These are phyloP conservation scores for Meta bourneti DNA, from an alignment of 2,888 invertebrate genomes.

Conservation along the genomic window DNA sequence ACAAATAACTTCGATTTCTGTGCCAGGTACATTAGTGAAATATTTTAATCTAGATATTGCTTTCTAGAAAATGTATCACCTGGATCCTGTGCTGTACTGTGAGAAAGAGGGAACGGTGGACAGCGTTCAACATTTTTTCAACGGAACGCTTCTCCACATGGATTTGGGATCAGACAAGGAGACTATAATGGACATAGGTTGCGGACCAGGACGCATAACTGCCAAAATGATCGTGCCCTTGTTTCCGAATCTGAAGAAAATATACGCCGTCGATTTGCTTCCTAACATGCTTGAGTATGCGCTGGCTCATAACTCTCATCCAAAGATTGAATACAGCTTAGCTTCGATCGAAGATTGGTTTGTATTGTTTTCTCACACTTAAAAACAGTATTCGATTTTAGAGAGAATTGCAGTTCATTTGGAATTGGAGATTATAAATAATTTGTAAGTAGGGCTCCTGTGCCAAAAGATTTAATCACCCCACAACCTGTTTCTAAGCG, in stretches of 20 bases:
- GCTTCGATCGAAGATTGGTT: constrained; percentile 44
- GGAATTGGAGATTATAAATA: too few species aligned
- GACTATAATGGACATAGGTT: constrained; percentile 40
- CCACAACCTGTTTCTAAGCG: too few species aligned
- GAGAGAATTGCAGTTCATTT: too few species aligned
- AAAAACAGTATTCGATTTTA: too few species aligned
- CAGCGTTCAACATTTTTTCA: not conserved
- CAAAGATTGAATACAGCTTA: constrained; percentile 22
- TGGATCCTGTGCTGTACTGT: constrained; percentile 8
- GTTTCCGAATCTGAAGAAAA: not conserved
- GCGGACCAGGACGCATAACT: constrained; percentile 20
- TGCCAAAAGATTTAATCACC: too few species aligned
- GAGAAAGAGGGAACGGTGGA: not conserved
- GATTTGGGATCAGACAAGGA: not conserved
- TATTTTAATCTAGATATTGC: too few species aligned
- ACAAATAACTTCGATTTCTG: too few species aligned
- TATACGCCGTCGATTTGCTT: constrained; percentile 57
- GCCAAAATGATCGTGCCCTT: not conserved
- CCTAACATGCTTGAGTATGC: constrained; percentile 73
- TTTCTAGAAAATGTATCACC: not conserved
- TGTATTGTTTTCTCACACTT: not conserved
- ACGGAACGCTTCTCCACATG: not conserved
- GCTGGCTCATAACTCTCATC: constrained; percentile 11
- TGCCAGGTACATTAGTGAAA: too few species aligned
- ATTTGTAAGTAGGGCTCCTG: too few species aligned